These are phyloP conservation scores for Loxodonta africana DNA, from an alignment of 2,113 vertebrate genomes.

Conservation along the genomic window DNA sequence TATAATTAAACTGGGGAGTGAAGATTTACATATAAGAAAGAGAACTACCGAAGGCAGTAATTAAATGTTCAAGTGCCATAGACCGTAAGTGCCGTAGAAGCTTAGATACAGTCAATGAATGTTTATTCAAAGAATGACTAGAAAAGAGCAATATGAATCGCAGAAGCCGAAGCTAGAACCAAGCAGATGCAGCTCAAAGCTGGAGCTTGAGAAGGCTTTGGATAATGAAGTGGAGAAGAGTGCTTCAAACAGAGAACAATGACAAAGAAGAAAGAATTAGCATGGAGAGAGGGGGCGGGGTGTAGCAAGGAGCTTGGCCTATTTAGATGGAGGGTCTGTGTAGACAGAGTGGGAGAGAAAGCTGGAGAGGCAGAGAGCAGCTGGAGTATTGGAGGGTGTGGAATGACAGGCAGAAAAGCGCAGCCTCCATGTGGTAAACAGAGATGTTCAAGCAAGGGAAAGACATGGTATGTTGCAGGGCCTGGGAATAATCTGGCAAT, in stretches of 20 bases:
- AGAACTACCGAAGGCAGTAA: neutral
- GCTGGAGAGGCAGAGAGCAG: neutral
- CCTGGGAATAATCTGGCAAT: neutral
- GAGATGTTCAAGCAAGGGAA: neutral
- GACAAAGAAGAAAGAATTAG: neutral
- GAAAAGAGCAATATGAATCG: neutral
- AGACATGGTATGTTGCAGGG: neutral
- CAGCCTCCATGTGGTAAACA: neutral
- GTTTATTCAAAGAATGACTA: neutral
- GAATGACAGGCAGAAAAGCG: neutral
- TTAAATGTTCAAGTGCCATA: neutral
- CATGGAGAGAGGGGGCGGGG: rapidly evolving
- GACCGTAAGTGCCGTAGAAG: neutral
- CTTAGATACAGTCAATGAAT: neutral
- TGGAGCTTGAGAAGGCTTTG: neutral
- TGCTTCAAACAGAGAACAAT: neutral
- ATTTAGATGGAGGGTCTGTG: neutral
- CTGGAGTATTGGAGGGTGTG: rapidly evolving
- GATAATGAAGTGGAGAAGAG: neutral
- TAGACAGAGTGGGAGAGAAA: neutral
- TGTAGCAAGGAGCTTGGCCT: neutral
- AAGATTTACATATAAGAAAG: neutral
- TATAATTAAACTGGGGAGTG: neutral
- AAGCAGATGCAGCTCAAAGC: neutral
- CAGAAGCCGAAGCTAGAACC: neutral